Conservation (phyloP, 1,140 invertebrate genomes). For the Nasonia giraulti region DNA sequence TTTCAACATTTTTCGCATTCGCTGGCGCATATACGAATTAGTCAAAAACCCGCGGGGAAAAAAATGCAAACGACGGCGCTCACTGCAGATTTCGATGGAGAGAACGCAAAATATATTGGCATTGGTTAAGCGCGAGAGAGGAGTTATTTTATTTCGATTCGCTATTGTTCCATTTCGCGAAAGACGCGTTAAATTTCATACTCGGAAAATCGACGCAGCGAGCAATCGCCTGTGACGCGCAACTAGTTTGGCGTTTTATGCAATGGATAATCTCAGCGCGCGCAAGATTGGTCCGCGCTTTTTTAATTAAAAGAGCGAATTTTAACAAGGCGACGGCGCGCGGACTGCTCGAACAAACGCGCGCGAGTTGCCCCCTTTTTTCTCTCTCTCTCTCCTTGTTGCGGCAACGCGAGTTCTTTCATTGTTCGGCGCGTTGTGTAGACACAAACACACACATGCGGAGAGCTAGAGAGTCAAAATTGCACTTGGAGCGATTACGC, state of each 20-base stretch:
- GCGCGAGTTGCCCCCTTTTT: background rate
- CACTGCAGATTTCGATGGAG: too few species aligned
- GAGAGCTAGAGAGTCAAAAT: background rate
- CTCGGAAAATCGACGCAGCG: background rate
- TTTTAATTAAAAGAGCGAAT: constrained; percentile 9
- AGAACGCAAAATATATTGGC: too few species aligned
- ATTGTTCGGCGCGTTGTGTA: background rate
- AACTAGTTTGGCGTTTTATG: background rate
- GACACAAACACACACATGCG: background rate
- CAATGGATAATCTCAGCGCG: background rate
- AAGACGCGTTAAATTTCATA: too few species aligned
- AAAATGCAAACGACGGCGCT: too few species aligned
- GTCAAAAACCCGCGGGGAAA: too few species aligned
- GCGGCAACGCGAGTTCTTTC: background rate
- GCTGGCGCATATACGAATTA: too few species aligned
- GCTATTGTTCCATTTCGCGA: too few species aligned
- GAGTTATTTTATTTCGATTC: too few species aligned
- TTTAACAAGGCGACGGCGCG: background rate
- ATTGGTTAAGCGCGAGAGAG: too few species aligned
- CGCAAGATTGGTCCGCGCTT: background rate
- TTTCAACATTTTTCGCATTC: too few species aligned
- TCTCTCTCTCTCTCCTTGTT: background rate
- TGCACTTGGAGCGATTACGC: background rate
- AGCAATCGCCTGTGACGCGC: background rate
- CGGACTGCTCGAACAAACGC: background rate